Evolutionary conservation across 2,113 vertebrate genomes (phyloP).

Genomic region (Cyanoliseus patagonus): DNA sequence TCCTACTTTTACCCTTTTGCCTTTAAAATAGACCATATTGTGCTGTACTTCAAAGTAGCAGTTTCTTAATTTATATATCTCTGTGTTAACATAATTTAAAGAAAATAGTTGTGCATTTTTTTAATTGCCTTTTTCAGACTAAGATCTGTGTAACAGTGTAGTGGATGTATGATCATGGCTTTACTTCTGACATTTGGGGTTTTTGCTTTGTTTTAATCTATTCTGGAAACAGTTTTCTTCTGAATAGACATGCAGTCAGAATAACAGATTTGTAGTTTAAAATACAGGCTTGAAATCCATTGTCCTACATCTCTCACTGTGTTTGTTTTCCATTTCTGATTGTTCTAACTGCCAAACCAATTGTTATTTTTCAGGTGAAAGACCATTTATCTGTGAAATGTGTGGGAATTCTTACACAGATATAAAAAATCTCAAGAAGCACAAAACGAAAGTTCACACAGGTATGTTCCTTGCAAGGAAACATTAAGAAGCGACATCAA

Average conservation of each 20-base stretch:
- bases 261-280: background rate
- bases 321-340: background rate
- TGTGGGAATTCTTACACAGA: slow-evolving; percentile 96
- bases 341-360: background rate
- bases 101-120: background rate
- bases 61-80: background rate
- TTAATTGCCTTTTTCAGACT: background rate
- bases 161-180: background rate
- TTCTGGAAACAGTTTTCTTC: background rate
- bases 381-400: slow-evolving; percentile 92
- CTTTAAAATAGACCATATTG: slow-evolving; percentile 37
- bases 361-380: slow-evolving; percentile 81
- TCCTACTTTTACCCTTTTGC: slow-evolving; percentile 42
- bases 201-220: background rate
- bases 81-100: background rate
- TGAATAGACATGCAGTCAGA: background rate
- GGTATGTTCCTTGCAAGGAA: slow-evolving; percentile 70
- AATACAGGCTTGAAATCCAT: background rate
- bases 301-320: background rate
- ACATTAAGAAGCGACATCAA: background rate
- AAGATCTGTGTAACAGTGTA: background rate
- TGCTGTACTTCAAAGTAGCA: background rate
- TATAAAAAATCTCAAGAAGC: slow-evolving; percentile 96
- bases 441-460: slow-evolving; percentile 90
- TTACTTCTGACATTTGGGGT: background rate